Percentiles rank a stretch among this genome's conserved stretches.
These are phyloP conservation scores for Etheostoma cragini DNA, from an alignment of 2,113 vertebrate species.

Conservation along the genomic window DNA sequence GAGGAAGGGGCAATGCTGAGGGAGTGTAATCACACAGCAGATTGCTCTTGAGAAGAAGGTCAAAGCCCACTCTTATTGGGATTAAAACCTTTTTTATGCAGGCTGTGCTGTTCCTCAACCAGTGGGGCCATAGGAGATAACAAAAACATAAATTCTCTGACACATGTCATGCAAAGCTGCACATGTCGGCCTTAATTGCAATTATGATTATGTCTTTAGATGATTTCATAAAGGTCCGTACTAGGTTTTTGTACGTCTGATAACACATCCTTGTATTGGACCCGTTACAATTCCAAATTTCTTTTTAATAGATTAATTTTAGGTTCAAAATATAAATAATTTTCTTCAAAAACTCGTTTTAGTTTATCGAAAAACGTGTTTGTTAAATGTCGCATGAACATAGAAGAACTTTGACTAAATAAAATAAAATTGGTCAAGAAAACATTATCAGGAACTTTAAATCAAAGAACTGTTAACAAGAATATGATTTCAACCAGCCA, in stretches of 20 bases:
- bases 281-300: too few species aligned
- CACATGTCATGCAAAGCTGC: neutral
- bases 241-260: neutral
- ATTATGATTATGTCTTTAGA: constrained; percentile 3
- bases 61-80: constrained; percentile 61
- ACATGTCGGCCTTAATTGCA: neutral
- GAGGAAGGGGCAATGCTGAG: constrained; percentile 44
- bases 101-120: constrained; percentile 11
- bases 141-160: too few species aligned
- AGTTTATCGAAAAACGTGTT: neutral
- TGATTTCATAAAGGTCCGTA: constrained; percentile 1
- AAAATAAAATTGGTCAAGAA: neutral
- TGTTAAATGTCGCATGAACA: neutral
- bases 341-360: neutral
- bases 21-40: constrained; percentile 62
- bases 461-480: neutral
- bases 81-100: constrained; percentile 62
- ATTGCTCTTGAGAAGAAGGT: constrained; percentile 76
- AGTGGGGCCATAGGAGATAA: neutral
- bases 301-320: too few species aligned
- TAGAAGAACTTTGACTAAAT: neutral
- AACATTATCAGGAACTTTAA: neutral
- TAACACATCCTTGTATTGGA: neutral
- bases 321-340: neutral
- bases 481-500: too few species aligned